Evolutionary conservation across 1,140 invertebrate species (phyloP).

Genomic region (Globodera ellingtonae): DNA sequence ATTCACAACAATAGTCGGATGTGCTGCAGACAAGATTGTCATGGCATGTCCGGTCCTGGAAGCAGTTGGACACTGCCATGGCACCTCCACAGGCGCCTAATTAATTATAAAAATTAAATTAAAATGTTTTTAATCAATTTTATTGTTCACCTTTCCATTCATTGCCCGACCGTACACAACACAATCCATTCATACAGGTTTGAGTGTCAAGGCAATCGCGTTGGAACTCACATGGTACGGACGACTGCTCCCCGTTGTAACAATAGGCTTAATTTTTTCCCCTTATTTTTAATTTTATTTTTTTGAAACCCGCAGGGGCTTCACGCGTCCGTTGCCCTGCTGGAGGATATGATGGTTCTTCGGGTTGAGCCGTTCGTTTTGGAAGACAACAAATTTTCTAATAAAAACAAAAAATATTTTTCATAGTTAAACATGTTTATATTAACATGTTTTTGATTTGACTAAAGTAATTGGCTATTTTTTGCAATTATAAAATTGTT

Average conservation of each 20-base stretch:
- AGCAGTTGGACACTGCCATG: slow-evolving; percentile 33
- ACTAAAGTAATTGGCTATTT: too few species aligned
- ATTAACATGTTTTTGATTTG: too few species aligned
- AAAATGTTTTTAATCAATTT: slow-evolving; percentile 10
- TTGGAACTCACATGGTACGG: slow-evolving; percentile 1
- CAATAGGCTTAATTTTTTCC: slow-evolving; percentile 30
- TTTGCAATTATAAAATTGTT: too few species aligned
- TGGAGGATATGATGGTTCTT: neutral
- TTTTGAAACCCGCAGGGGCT: neutral
- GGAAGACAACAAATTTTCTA: slow-evolving; percentile 4
- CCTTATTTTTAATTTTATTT: neutral
- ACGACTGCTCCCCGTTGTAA: slow-evolving; percentile 29
- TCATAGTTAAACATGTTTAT: neutral
- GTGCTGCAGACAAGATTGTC: slow-evolving; percentile 29
- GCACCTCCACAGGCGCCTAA: slow-evolving; percentile 30
- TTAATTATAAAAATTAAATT: neutral
- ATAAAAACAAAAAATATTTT: neutral
- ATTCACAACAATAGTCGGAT: slow-evolving; percentile 39
- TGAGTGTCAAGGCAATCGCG: slow-evolving; percentile 20
- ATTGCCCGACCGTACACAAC: slow-evolving; percentile 31
- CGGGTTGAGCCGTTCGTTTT: neutral
- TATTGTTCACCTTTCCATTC: slow-evolving; percentile 30
- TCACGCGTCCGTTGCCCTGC: neutral
- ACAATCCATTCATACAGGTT: slow-evolving; percentile 34
- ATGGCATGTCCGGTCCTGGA: slow-evolving; percentile 20